Evolutionary conservation across 2,888 invertebrate genomes (phyloP).

Genomic region (Drosophila rubida): DNA sequence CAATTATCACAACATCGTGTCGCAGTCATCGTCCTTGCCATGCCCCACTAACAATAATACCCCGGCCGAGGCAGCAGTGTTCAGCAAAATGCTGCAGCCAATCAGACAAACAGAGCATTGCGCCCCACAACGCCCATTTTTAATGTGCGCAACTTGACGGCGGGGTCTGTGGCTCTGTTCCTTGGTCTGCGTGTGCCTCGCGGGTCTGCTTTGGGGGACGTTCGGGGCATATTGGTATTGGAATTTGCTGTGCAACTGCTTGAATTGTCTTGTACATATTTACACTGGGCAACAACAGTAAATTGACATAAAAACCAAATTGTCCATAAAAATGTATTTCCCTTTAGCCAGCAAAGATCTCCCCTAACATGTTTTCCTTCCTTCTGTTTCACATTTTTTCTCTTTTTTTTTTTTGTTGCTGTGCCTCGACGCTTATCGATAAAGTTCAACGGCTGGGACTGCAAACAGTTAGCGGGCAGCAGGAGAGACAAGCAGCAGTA

Average conservation of each 20-base stretch:
- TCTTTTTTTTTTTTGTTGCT: slow-evolving; percentile 10
- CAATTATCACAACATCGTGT: slow-evolving; percentile 77
- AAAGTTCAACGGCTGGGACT: slow-evolving; percentile 65
- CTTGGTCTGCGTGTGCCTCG: slow-evolving; percentile 23
- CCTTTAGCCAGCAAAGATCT: slow-evolving; percentile 71
- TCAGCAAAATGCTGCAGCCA: slow-evolving; percentile 60
- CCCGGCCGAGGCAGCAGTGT: slow-evolving; percentile 10
- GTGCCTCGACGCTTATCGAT: slow-evolving; percentile 70
- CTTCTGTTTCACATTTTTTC: slow-evolving; percentile 5
- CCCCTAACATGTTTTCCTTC: slow-evolving; percentile 44
- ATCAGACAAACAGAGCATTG: slow-evolving; percentile 59
- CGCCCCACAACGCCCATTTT: slow-evolving; percentile 71
- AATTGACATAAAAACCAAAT: slow-evolving; percentile 80
- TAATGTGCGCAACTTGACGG: slow-evolving; percentile 52
- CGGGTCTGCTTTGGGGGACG: slow-evolving; percentile 8
- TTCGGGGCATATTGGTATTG: slow-evolving; percentile 46
- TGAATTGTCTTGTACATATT: slow-evolving; percentile 75
- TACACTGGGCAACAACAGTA: slow-evolving; percentile 77
- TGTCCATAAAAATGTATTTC: slow-evolving; percentile 80
- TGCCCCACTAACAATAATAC: slow-evolving; percentile 55
- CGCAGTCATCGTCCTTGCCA: slow-evolving; percentile 67
- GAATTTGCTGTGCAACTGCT: slow-evolving; percentile 67
- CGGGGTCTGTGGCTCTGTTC: neutral
- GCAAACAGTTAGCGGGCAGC: slow-evolving; percentile 13
- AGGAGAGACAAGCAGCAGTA: no score